Percentiles rank a stretch among this genome's conserved stretches.
These are phyloP conservation scores for Antedon mediterranea DNA, from an alignment of 53 echinoderm and acorn worm species.

Conservation along the genomic window DNA sequence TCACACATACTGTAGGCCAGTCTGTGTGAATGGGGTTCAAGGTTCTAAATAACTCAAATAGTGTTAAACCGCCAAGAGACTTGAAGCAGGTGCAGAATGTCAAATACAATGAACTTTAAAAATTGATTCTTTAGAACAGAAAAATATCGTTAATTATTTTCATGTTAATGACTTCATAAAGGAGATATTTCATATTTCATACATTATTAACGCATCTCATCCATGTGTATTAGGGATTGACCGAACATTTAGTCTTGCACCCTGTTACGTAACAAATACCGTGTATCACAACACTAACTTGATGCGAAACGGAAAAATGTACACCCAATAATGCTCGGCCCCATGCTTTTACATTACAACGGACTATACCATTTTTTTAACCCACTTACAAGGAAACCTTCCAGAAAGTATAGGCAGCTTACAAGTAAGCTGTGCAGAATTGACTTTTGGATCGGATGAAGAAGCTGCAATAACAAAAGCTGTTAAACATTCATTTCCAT, in stretches of 20 bases:
- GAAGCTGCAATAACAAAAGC: slow-evolving; percentile 9
- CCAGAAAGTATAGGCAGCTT: neutral
- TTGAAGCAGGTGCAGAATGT: slow-evolving; percentile 18
- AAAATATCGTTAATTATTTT: neutral
- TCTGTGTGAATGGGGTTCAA: too few species aligned
- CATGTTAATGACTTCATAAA: slow-evolving; percentile 2
- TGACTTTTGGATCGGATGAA: slow-evolving; percentile 18
- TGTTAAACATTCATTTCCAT: neutral
- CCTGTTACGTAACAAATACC: slow-evolving; percentile 10
- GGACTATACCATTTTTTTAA: slow-evolving; percentile 7
- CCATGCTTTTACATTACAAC: slow-evolving; percentile 10
- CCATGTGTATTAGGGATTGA: slow-evolving; percentile 13
- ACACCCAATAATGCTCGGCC: slow-evolving; percentile 7
- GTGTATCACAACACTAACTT: slow-evolving; percentile 19
- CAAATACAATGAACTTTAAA: neutral
- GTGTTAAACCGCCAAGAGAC: slow-evolving; percentile 1
- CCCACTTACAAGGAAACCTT: neutral
- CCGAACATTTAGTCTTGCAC: slow-evolving; percentile 10
- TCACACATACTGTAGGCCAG: too few species aligned
- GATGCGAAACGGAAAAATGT: neutral
- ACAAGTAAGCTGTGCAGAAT: neutral
- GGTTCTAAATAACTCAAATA: too few species aligned
- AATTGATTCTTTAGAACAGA: neutral
- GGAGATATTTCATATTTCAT: slow-evolving; percentile 5
- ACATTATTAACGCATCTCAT: neutral